These are phyloP conservation scores for Rhinophrynus dorsalis DNA, from an alignment of 2,797 vertebrate species.

Conservation along the genomic window DNA sequence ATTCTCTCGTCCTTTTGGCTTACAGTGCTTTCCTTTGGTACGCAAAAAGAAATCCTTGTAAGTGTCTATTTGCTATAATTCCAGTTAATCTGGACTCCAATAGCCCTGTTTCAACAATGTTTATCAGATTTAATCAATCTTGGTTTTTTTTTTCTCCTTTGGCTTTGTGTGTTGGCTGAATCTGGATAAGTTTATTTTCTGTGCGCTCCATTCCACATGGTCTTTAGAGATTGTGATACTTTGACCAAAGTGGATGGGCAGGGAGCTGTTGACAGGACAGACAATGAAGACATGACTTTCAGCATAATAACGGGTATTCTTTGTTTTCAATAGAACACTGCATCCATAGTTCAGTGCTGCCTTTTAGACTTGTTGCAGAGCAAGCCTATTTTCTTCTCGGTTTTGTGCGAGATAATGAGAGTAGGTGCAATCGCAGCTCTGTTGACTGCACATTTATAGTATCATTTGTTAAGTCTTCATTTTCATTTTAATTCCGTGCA, in stretches of 20 bases:
- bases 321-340: slow-evolving; percentile 49
- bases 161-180: slow-evolving; percentile 22
- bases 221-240: slow-evolving; percentile 44
- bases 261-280: slow-evolving; percentile 49
- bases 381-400: slow-evolving; percentile 20
- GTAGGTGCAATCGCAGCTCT: background rate
- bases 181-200: slow-evolving; percentile 10
- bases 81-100: slow-evolving; percentile 46
- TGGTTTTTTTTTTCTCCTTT: slow-evolving; percentile 55
- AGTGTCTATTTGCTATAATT: slow-evolving; percentile 56
- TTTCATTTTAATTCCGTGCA: slow-evolving; percentile 33
- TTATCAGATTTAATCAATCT: slow-evolving; percentile 65
- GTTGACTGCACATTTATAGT: slow-evolving; percentile 13
- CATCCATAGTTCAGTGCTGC: slow-evolving; percentile 35
- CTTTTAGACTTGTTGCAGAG: slow-evolving; percentile 52
- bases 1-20: slow-evolving; percentile 41
- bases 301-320: slow-evolving; percentile 22
- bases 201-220: background rate
- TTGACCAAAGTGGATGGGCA: slow-evolving; percentile 38
- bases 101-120: slow-evolving; percentile 60
- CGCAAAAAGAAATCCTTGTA: slow-evolving; percentile 46
- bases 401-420: slow-evolving; percentile 23
- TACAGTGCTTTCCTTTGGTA: slow-evolving; percentile 42
- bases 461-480: slow-evolving; percentile 7
- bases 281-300: slow-evolving; percentile 51